Percentiles rank a stretch among this genome's conserved stretches.
phyloP scores from a whole-genome alignment of 2,113 vertebrate species.

The Ia io region DNA sequence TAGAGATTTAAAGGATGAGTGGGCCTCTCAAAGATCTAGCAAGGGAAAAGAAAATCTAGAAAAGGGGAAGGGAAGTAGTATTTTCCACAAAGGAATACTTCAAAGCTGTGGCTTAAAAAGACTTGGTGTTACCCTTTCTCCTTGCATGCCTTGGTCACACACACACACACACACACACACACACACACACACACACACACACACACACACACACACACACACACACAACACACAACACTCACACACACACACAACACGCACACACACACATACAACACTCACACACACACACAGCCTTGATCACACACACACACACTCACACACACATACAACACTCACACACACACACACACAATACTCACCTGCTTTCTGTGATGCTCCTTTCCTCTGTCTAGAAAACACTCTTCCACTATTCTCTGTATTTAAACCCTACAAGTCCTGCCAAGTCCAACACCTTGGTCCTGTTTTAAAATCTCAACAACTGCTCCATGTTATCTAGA shows the following conservation, averaged over 20 bases:
- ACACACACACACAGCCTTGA: no score
- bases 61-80: accelerated
- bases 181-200: background rate
- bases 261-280: background rate
- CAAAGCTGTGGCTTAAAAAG: background rate
- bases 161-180: no score
- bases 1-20: background rate
- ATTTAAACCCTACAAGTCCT: background rate
- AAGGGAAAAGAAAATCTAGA: background rate
- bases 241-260: background rate
- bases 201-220: no score
- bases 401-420: background rate
- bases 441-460: background rate
- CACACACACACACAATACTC: background rate
- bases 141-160: accelerated
- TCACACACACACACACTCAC: background rate
- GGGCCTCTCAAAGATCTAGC: background rate
- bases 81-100: background rate
- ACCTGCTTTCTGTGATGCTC: background rate
- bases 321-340: no score
- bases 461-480: background rate
- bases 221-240: background rate
- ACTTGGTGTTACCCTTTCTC: no score
- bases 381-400: background rate
- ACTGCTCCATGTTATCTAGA: background rate